Evolutionary conservation across 2,888 invertebrate species (phyloP), one percentile per base, ranked within the genome.

Genomic region (Drosophila mercatorum): DNA sequence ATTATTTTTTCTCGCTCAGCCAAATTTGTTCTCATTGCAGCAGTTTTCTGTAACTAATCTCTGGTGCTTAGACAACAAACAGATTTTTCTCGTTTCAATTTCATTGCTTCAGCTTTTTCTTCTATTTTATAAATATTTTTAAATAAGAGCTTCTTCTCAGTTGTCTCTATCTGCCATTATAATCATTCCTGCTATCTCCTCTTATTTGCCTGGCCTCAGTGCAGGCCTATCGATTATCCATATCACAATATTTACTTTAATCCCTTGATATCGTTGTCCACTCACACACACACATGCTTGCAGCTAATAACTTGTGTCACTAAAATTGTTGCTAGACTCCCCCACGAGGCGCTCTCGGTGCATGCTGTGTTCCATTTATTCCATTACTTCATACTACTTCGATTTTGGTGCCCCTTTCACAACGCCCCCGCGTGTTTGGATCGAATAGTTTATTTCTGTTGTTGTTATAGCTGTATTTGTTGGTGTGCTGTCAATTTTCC

Each of bases 401-500:
- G 64, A 77, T 72, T 52, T 49, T 34, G 51, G n/a, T 47, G 53
- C 22, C 55, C 49, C 46, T 38, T 34, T 26, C 26, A 17, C 40
- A 44, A 52, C 52, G 28, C 40, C 51, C 34, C 58, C 58, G 44
- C 52, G 34, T 17, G 43, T 34, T n/a, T 17, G 31, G 7, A 36
- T 63, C 46, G 51, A 61, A 53, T 22, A 66, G 57, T 63, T 22
- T 22, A 1, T 22, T 22, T 22, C 22, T 67, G 28, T 11, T 22
- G 44, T 6, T 44, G 44, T 74, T 75, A 17, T 17, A 17, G 17
- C 17, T 17, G 17, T 17, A 17, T 68, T 73, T 61, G 79, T 59
- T 83, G 78, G 81, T 80, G 83, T 83, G 86, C 77, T 80, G 84
- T 83, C 87, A 86, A 83, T 83, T 83, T 84, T 74, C 71, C 87